Percentiles rank a stretch among this genome's conserved stretches.
Conservation (phyloP, 2,888 invertebrate species). For the Drosophila macrothrix region DNA sequence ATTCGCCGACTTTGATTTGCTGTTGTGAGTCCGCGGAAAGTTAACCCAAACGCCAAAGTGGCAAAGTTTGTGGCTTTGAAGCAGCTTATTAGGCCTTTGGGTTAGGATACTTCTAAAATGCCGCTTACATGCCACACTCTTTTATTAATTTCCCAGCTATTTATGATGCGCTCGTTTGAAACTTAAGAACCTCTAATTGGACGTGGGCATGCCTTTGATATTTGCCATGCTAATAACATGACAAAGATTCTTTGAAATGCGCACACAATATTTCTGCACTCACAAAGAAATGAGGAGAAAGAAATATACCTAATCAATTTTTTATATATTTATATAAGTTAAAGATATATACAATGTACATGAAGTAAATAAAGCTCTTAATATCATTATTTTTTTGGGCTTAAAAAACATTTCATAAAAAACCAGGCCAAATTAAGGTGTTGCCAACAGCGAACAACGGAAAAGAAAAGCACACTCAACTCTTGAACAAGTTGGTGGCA, state of each 20-base stretch:
- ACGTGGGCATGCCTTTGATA: conserved; percentile 32
- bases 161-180: conserved; percentile 3
- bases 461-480: not conserved
- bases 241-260: not conserved
- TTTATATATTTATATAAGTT: not conserved
- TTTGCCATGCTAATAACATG: conserved; percentile 22
- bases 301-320: not conserved
- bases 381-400: not conserved
- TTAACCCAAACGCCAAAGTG: conserved; percentile 39
- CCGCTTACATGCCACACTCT: conserved; percentile 40
- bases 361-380: not conserved
- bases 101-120: conserved; percentile 33
- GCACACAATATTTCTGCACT: not conserved
- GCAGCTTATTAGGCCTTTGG: conserved; percentile 1
- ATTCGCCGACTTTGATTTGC: conserved; percentile 56
- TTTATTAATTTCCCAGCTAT: conserved; percentile 7
- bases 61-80: conserved; percentile 58
- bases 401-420: not conserved
- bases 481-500: not conserved
- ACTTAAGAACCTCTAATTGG: conserved; percentile 13
- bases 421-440: conserved; percentile 32
- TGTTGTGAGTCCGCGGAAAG: conserved; percentile 6
- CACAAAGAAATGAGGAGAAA: not conserved
- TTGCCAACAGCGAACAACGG: conserved; percentile 10
- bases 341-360: not conserved